phyloP scores from a whole-genome alignment of 1,140 invertebrate species.

The Thaumatotibia leucotreta region DNA sequence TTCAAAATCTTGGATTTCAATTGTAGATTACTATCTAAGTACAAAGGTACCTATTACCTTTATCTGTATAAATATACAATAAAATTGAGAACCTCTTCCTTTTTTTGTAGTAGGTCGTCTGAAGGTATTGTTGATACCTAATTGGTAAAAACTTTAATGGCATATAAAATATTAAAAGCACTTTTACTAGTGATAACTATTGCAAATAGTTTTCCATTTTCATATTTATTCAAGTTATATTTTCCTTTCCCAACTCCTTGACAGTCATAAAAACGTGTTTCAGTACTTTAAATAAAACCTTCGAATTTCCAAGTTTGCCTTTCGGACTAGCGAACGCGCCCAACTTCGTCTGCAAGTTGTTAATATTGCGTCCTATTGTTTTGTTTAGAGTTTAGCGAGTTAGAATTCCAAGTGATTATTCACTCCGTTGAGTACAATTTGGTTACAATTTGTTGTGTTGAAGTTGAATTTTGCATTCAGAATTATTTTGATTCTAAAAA shows the following conservation, averaged over 20 bases:
- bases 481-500: neutral
- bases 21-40: too few species aligned
- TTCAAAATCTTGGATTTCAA: too few species aligned
- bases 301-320: neutral
- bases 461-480: neutral
- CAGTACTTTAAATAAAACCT: neutral
- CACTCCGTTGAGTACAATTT: slow-evolving; percentile 2
- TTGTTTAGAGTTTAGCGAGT: slow-evolving; percentile 9
- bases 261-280: neutral
- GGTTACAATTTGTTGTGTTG: neutral
- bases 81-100: too few species aligned
- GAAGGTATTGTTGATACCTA: too few species aligned
- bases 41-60: too few species aligned
- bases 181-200: too few species aligned
- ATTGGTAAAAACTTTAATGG: too few species aligned
- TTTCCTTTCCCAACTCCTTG: neutral
- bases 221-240: too few species aligned
- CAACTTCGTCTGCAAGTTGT: neutral
- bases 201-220: too few species aligned
- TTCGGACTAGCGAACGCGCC: neutral
- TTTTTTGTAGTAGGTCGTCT: too few species aligned
- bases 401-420: slow-evolving; percentile 5
- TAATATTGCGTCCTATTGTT: slow-evolving; percentile 9
- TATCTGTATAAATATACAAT: too few species aligned
- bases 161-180: too few species aligned